Conservation (phyloP, 2,797 vertebrate species). For the Cossypha heuglini region DNA sequence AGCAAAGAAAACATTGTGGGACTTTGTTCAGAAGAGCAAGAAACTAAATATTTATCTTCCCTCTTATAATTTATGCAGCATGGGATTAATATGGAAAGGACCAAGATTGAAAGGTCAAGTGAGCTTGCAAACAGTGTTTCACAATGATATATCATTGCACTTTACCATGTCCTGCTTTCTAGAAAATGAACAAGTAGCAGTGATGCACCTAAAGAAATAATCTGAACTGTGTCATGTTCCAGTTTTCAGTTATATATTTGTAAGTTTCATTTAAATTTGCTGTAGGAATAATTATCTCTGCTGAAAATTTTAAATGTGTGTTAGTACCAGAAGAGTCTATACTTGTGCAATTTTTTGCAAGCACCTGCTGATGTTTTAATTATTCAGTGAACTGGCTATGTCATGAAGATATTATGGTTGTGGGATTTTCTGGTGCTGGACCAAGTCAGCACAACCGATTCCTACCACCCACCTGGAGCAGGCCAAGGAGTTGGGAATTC, state of each 20-base stretch:
- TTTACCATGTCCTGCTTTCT: neutral
- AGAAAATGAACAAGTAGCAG: neutral
- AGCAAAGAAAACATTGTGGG: conserved; percentile 47
- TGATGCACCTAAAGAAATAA: neutral
- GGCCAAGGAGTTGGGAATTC: neutral
- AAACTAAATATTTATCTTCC: conserved; percentile 69
- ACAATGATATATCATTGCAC: conserved; percentile 24
- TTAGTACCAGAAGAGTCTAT: neutral
- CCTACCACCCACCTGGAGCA: neutral
- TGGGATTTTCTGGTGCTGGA: neutral
- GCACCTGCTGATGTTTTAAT: neutral
- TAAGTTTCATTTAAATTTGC: neutral
- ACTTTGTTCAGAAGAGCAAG: conserved; percentile 55
- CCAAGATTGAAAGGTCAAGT: conserved; percentile 50
- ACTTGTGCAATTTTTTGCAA: neutral
- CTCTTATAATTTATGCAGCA: conserved; percentile 50
- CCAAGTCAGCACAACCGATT: neutral
- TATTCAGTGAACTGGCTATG: neutral
- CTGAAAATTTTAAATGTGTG: neutral
- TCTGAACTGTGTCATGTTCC: neutral
- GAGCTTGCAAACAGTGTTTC: conserved; percentile 45
- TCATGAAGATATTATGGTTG: neutral
- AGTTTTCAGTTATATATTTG: neutral
- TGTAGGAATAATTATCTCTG: neutral
- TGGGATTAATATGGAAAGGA: conserved; percentile 63